Evolutionary conservation across 2,888 invertebrate genomes (phyloP).

Genomic region (Ochropacha duplaris): DNA sequence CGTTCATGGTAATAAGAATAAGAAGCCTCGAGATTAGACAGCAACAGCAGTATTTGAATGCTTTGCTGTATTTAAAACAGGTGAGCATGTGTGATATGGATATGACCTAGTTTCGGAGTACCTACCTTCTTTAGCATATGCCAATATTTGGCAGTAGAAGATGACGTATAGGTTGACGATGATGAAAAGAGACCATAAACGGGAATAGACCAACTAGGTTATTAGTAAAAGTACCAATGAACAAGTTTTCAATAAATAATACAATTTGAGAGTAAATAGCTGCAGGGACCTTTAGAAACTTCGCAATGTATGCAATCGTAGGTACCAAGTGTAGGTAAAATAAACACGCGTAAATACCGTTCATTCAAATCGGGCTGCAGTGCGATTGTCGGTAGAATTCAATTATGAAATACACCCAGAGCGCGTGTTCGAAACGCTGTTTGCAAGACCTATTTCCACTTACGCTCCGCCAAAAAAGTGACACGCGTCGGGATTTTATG

Average conservation of each 20-base stretch:
- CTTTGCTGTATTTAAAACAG: background rate
- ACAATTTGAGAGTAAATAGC: background rate
- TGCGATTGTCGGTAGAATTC: slow-evolving; percentile 38
- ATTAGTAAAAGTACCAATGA: background rate
- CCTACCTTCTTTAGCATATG: background rate
- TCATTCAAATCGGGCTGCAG: slow-evolving; percentile 37
- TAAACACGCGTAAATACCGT: slow-evolving; percentile 37
- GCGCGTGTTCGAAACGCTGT: slow-evolving; percentile 39
- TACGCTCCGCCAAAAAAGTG: slow-evolving; percentile 37
- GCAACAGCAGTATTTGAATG: too few species aligned
- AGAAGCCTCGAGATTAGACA: too few species aligned
- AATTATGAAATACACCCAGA: slow-evolving; percentile 49
- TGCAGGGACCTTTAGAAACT: background rate
- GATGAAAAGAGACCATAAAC: background rate
- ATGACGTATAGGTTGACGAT: background rate
- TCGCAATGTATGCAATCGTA: too few species aligned
- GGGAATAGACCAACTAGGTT: background rate
- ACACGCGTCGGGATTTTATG: slow-evolving; percentile 44
- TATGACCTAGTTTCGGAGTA: background rate
- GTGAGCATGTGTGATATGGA: background rate
- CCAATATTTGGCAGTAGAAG: background rate
- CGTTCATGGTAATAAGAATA: too few species aligned
- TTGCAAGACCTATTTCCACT: slow-evolving; percentile 43
- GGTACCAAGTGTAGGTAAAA: slow-evolving; percentile 14
- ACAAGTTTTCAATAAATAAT: background rate